phyloP scores from a whole-genome alignment of 2,888 invertebrate species.

The Sinodicranocentrus sp. region DNA sequence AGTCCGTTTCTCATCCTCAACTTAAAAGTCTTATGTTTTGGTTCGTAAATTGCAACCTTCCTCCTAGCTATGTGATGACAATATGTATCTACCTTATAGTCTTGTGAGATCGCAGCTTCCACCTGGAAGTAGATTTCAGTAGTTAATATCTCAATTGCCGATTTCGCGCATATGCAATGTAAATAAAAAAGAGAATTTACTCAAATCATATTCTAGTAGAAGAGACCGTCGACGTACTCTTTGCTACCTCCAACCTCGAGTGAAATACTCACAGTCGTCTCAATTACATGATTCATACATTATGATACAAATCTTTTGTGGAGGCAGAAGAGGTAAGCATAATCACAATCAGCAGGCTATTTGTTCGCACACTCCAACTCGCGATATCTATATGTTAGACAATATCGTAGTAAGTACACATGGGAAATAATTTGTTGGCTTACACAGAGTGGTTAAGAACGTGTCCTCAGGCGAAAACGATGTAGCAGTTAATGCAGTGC shows the following conservation, averaged over 20 bases:
- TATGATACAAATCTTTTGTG: slow-evolving; percentile 1
- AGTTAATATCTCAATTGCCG: background rate
- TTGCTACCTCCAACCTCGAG: too few species aligned
- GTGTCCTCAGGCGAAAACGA: slow-evolving; percentile 58
- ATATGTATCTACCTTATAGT: too few species aligned
- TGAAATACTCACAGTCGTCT: too few species aligned
- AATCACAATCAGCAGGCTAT: background rate
- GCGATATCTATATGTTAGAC: background rate
- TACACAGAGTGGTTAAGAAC: slow-evolving; percentile 32
- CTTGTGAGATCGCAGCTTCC: slow-evolving; percentile 30
- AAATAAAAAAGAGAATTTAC: too few species aligned
- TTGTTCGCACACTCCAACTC: background rate
- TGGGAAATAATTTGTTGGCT: background rate
- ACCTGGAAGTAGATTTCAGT: background rate
- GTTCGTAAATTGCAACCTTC: too few species aligned
- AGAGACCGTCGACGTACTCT: too few species aligned
- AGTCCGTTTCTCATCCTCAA: too few species aligned
- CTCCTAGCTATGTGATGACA: too few species aligned
- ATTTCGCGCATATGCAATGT: background rate
- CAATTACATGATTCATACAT: too few species aligned
- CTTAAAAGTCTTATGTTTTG: too few species aligned
- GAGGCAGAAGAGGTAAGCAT: slow-evolving; percentile 13
- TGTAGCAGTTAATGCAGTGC: background rate
- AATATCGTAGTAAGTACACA: background rate
- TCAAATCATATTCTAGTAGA: too few species aligned